Evolutionary conservation across 2,888 invertebrate species (phyloP).

Genomic region (Chouioia cunea): DNA sequence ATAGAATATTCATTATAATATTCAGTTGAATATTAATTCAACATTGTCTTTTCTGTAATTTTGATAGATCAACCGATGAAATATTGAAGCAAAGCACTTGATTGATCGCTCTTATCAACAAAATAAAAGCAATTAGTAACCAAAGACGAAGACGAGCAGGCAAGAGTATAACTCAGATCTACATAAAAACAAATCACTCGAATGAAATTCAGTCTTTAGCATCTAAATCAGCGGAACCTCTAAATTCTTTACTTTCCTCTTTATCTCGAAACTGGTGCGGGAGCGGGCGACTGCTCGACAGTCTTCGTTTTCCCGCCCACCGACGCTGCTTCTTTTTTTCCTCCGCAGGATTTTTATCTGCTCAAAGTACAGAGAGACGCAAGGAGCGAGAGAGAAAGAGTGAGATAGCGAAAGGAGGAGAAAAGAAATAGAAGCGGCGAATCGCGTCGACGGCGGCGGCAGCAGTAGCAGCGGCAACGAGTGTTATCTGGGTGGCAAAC

Average conservation of each 20-base stretch:
- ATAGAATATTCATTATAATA: too few species aligned
- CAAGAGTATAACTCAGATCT: neutral
- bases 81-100: too few species aligned
- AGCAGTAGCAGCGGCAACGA: constrained; percentile 54
- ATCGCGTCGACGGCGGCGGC: constrained; percentile 15
- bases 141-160: too few species aligned
- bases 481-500: constrained; percentile 67
- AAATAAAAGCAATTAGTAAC: too few species aligned
- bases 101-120: too few species aligned
- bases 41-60: too few species aligned
- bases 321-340: constrained; percentile 32
- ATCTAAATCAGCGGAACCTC: constrained; percentile 39
- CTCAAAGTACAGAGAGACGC: constrained; percentile 48
- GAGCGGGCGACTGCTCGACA: constrained; percentile 16
- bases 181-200: constrained; percentile 43
- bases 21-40: too few species aligned
- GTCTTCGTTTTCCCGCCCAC: constrained; percentile 20
- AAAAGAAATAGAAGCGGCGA: constrained; percentile 44
- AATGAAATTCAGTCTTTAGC: constrained; percentile 42
- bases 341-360: constrained; percentile 47
- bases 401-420: constrained; percentile 20
- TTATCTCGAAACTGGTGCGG: constrained; percentile 28
- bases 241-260: constrained; percentile 43
- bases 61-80: too few species aligned
- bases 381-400: constrained; percentile 44